A percentile compares a stretch with the other conserved stretches of the same genome.
phyloP scores from a whole-genome alignment of 2,113 vertebrate species.

The Riparia riparia region DNA sequence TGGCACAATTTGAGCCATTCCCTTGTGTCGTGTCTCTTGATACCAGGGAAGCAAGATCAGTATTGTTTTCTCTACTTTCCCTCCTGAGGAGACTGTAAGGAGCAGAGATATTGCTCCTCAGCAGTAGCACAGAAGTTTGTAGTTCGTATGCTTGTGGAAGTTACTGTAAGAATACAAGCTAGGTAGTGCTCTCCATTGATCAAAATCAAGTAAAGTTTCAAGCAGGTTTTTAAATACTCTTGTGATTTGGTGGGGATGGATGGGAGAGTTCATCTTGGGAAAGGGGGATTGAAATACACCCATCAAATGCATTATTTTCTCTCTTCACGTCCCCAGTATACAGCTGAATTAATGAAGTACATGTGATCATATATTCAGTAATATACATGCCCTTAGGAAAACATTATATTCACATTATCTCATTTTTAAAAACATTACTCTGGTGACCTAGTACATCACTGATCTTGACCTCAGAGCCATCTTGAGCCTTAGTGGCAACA shows the following conservation, averaged over 20 bases:
- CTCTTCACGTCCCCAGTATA: not conserved
- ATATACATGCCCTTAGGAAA: not conserved
- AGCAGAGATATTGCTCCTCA: not conserved
- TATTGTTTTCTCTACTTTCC: fast-evolving
- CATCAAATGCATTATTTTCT: not conserved
- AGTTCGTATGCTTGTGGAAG: not conserved
- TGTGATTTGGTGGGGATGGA: not conserved
- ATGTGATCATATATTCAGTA: not conserved
- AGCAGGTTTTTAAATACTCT: not conserved
- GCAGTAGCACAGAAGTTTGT: not conserved
- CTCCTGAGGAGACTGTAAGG: not conserved
- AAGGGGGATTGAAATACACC: not conserved
- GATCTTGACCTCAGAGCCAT: not conserved
- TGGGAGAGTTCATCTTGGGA: not conserved
- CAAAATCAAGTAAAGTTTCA: not conserved
- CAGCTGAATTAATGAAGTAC: not conserved
- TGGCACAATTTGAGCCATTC: not conserved
- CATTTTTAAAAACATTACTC: not conserved
- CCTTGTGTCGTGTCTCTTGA: fast-evolving
- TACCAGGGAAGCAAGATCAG: not conserved
- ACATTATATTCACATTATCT: not conserved
- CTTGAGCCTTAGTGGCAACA: not conserved
- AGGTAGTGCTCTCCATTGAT: not conserved
- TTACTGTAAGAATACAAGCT: not conserved
- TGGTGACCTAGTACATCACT: not conserved